Percentiles rank a stretch among this genome's conserved stretches.
Conservation (phyloP, 2,888 invertebrate species). For the Acanthococcus lagerstroemiae region DNA sequence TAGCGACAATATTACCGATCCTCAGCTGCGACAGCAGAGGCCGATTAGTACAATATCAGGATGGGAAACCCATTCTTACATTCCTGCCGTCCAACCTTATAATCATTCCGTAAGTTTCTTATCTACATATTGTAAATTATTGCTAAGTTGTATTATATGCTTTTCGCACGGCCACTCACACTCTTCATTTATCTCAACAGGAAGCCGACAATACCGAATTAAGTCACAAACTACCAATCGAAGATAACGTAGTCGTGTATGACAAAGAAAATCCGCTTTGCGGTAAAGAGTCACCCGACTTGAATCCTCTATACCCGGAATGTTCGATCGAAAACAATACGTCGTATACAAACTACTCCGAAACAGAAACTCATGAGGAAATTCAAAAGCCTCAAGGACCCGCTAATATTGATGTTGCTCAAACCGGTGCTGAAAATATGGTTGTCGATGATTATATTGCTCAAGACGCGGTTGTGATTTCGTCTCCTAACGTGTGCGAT, state of each 20-base stretch:
- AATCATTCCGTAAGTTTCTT: too few relatives aligned
- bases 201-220: neutral
- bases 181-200: neutral
- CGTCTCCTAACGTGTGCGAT: neutral
- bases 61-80: slow-evolving; percentile 51
- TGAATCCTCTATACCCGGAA: slow-evolving; percentile 10
- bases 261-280: neutral
- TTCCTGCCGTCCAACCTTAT: slow-evolving; percentile 6
- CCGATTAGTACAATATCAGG: slow-evolving; percentile 95
- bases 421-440: neutral
- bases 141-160: too few relatives aligned
- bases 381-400: too few relatives aligned
- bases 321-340: neutral
- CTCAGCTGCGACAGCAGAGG: slow-evolving; percentile 78
- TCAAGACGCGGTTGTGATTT: neutral
- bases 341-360: too few relatives aligned
- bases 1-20: slow-evolving; percentile 90
- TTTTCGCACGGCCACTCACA: too few relatives aligned
- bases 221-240: too few relatives aligned
- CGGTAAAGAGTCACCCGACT: neutral
- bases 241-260: neutral
- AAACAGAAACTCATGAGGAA: too few relatives aligned
- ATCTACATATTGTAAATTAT: too few relatives aligned
- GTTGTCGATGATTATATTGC: neutral
- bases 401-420: neutral